A percentile compares a stretch with the other conserved stretches of the same genome.
phyloP scores from a whole-genome alignment of 2,113 vertebrate genomes.

The Pteropus alecto region DNA sequence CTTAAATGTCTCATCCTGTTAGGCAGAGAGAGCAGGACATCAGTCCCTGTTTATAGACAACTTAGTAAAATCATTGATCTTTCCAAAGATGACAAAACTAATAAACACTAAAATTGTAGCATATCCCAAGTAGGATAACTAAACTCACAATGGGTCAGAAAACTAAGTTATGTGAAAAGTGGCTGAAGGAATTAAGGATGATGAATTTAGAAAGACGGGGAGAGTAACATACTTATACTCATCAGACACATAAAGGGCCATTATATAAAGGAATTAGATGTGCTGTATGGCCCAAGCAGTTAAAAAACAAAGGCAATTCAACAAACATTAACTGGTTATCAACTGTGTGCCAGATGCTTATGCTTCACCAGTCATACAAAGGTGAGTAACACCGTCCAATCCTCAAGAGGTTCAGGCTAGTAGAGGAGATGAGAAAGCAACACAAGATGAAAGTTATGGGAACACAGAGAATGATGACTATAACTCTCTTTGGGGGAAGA shows the following conservation, averaged over 20 bases:
- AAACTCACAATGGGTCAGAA: neutral
- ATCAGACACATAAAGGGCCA: neutral
- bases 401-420: neutral
- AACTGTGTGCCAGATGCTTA: neutral
- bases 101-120: neutral
- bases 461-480: neutral
- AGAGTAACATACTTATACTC: neutral
- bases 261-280: neutral
- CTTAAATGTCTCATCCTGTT: neutral
- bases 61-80: neutral
- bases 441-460: neutral
- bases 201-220: neutral
- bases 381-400: neutral
- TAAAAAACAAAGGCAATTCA: constrained; percentile 17
- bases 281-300: neutral
- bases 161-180: neutral
- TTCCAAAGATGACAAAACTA: constrained; percentile 23
- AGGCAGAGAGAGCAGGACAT: neutral
- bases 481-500: neutral
- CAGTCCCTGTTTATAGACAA: neutral
- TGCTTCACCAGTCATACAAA: neutral
- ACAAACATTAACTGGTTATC: neutral
- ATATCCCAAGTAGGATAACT: neutral
- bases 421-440: neutral
- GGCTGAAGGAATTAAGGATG: neutral